Percentiles rank a stretch among this genome's conserved stretches.
phyloP scores from a whole-genome alignment of 2,797 vertebrate genomes.

The Trichosurus vulpecula region DNA sequence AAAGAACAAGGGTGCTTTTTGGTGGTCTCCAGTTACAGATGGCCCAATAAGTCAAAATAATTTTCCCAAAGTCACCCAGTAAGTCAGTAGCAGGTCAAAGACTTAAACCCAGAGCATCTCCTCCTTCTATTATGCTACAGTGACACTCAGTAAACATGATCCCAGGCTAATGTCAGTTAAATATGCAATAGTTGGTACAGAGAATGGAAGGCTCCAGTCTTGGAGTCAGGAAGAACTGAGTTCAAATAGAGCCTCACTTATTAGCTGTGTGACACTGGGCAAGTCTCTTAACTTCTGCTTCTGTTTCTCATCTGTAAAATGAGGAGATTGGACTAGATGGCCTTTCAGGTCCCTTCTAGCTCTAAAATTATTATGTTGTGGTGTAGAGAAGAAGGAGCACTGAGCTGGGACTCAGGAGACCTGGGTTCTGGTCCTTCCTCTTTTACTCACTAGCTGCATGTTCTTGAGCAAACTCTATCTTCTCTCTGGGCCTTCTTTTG shows the following conservation, averaged over 20 bases:
- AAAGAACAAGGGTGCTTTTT: not conserved
- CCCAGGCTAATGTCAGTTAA: too few species aligned
- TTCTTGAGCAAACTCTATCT: not conserved
- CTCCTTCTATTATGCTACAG: not conserved
- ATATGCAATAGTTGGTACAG: too few species aligned
- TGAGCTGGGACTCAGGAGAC: not conserved
- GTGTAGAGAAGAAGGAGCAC: not conserved
- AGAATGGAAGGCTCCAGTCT: not conserved
- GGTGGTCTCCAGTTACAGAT: not conserved
- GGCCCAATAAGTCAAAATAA: not conserved
- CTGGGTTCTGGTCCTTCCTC: not conserved
- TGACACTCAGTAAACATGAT: not conserved
- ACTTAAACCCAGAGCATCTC: not conserved
- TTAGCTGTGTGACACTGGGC: not conserved
- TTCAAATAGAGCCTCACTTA: not conserved
- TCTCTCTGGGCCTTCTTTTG: not conserved
- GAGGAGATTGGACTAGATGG: not conserved
- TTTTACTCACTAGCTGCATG: rapidly evolving
- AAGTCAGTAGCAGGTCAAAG: not conserved
- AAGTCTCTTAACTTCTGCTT: not conserved
- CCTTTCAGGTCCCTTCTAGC: not conserved
- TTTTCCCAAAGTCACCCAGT: not conserved
- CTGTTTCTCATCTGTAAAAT: not conserved
- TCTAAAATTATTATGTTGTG: not conserved
- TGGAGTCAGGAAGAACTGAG: not conserved